phyloP scores from a whole-genome alignment of 2,113 vertebrate species.

The Notiomystis cincta region DNA sequence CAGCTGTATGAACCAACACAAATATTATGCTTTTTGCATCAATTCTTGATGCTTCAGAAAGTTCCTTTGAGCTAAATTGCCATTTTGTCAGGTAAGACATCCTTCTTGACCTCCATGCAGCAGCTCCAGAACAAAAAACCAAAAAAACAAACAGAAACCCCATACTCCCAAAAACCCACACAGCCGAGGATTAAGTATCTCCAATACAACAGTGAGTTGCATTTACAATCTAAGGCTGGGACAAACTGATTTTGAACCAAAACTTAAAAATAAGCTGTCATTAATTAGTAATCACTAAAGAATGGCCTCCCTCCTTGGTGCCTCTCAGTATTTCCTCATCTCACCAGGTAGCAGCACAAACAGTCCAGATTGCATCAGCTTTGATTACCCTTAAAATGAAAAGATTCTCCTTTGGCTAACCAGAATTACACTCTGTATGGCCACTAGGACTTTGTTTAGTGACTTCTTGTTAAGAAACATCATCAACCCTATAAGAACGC shows the following conservation, averaged over 20 bases:
- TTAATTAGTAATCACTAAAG: slow-evolving; percentile 34
- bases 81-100: not conserved
- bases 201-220: not conserved
- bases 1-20: not conserved
- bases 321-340: slow-evolving; percentile 43
- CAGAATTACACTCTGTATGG: not conserved
- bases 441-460: not conserved
- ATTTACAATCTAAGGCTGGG: not conserved
- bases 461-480: not conserved
- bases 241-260: not conserved
- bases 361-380: slow-evolving; percentile 32
- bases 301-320: not conserved
- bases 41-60: not conserved
- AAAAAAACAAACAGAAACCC: not conserved
- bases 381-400: slow-evolving; percentile 15
- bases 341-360: not conserved
- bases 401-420: not conserved
- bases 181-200: not conserved
- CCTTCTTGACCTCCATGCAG: not conserved
- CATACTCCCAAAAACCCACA: not conserved
- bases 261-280: not conserved
- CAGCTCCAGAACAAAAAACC: not conserved
- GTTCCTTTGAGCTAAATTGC: not conserved
- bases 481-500: not conserved
- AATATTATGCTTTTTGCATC: not conserved